Evolutionary conservation across 2,888 invertebrate species (phyloP), one percentile per base, ranked within the genome.

Genomic region (Trachelus iudaicus): DNA sequence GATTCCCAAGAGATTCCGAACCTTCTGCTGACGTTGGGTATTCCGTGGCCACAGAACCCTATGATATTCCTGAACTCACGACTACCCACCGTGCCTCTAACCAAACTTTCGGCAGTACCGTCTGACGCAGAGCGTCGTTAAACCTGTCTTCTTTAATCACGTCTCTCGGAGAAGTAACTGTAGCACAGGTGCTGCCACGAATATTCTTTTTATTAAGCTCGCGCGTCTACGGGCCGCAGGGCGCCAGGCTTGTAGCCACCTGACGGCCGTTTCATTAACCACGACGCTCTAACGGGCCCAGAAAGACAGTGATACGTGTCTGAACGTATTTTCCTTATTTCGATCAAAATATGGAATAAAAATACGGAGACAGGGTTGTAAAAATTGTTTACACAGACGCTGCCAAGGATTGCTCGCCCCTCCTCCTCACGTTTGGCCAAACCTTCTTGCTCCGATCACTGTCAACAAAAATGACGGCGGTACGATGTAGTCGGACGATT

Each of bases 401-500:
- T 56, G 23, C 56, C 9, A 56, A 9, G 56, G 9, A 23, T 56
- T 56, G 9, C 30, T 33, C 33, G 12, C 6, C 11, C 23, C 33
- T 31, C 31, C 9, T 15, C 23, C 30, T 9, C 12, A 11, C 23
- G 56, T 56, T 23, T 56, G 56, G 56, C 23, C 23, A 56, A 56
- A 56, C 56, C 56, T 23, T 23, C 23, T 56, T 56, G 23, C 56
- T 56, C 2, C 56, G 56, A 56, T 56, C 56, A 23, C 56, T 40
- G 69, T 69, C n/a, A 30, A 34, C 69, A 34, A 83, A 79, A 79
- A 73, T 77, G 82, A 85, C 81, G 84, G 80, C 85, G 84, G 87
- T 89, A 89, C 88, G 89, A 90, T 87, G 89, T 85, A 88, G 89
- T 87, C 86, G 80, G 83, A 87, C 90, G 90, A 90, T 90, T 90